Conservation (phyloP, 2,797 vertebrate species). For the Notolepis coatsorum region DNA sequence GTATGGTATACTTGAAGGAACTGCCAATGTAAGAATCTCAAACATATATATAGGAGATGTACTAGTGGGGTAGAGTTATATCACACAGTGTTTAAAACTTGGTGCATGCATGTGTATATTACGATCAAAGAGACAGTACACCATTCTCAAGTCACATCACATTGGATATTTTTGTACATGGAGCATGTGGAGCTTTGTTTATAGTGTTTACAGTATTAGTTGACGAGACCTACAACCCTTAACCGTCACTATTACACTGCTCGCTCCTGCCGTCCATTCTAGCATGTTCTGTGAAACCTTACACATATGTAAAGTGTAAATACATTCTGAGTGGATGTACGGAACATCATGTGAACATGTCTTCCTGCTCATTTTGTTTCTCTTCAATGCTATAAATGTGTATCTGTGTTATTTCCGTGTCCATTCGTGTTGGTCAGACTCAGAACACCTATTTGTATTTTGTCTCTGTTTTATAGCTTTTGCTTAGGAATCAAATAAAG, state of each 20-base stretch:
- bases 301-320: slow-evolving; percentile 33
- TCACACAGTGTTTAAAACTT: slow-evolving; percentile 34
- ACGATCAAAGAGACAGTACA: slow-evolving; percentile 27
- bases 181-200: slow-evolving; percentile 62
- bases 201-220: slow-evolving; percentile 43
- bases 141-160: slow-evolving; percentile 35
- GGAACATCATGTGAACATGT: slow-evolving; percentile 53
- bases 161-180: slow-evolving; percentile 51
- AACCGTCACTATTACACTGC: slow-evolving; percentile 22
- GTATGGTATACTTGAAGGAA: slow-evolving; percentile 37
- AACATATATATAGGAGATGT: slow-evolving; percentile 26
- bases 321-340: slow-evolving; percentile 43
- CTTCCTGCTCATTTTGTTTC: slow-evolving; percentile 37
- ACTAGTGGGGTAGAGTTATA: slow-evolving; percentile 46
- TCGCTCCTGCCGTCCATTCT: slow-evolving; percentile 24
- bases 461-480: slow-evolving; percentile 43
- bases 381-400: slow-evolving; percentile 20
- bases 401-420: slow-evolving; percentile 20
- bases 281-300: slow-evolving; percentile 19
- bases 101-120: slow-evolving; percentile 46
- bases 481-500: slow-evolving; percentile 61
- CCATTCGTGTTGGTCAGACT: slow-evolving; percentile 33
- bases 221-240: slow-evolving; percentile 14
- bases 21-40: slow-evolving; percentile 43
- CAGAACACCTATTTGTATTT: slow-evolving; percentile 28